Evolutionary conservation across 2,888 invertebrate genomes (phyloP).

Genomic region (Zhuqinia jingwanae): DNA sequence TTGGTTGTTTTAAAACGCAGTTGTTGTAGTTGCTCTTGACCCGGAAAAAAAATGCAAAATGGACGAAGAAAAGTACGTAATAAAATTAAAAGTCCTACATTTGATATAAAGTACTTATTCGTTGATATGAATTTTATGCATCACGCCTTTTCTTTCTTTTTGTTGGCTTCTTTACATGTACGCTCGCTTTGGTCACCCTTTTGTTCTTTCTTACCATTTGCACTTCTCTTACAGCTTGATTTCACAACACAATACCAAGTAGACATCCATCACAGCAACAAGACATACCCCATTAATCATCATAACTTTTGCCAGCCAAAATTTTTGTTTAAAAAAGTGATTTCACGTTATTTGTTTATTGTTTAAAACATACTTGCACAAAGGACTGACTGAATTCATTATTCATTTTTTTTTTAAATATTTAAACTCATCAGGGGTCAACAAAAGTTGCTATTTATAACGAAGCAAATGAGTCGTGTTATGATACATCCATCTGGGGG

Average conservation of each 20-base stretch:
- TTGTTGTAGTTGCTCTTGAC: conserved; percentile 58
- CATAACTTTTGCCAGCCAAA: conserved; percentile 4
- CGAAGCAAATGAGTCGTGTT: conserved; percentile 66
- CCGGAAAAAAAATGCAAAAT: conserved; percentile 45
- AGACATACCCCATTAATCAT: background rate
- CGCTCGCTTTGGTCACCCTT: background rate
- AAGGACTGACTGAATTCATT: conserved; percentile 32
- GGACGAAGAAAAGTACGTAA: conserved; percentile 55
- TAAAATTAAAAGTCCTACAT: background rate
- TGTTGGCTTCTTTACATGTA: too few species aligned
- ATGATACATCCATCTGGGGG: conserved; percentile 63
- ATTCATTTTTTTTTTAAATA: conserved; percentile 4
- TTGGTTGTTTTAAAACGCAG: background rate
- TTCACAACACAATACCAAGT: background rate
- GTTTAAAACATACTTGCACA: conserved; percentile 16
- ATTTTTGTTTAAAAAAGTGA: too few species aligned
- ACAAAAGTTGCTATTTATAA: conserved; percentile 58
- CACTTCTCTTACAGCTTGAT: background rate
- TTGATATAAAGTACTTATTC: too few species aligned
- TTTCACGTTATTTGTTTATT: conserved; percentile 1
- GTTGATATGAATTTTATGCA: background rate
- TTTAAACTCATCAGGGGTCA: conserved; percentile 36
- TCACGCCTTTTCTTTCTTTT: too few species aligned
- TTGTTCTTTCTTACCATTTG: background rate
- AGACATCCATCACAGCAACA: conserved; percentile 10